Evolutionary conservation across 2,888 invertebrate species (phyloP).

Genomic region (Morpho deidamia): DNA sequence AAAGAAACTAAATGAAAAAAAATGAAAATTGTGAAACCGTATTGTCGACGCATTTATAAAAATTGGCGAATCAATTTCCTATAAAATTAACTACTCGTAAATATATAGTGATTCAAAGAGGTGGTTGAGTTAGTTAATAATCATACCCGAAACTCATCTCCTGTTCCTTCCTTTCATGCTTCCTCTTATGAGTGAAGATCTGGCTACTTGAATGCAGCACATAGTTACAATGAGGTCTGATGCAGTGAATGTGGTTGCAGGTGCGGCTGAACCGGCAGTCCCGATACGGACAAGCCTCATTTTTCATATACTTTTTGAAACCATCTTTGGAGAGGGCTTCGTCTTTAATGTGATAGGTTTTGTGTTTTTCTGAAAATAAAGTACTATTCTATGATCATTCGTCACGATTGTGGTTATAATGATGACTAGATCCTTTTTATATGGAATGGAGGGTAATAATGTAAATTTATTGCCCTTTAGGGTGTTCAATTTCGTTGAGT

Average conservation of each 20-base stretch:
- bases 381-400: neutral
- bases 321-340: conserved; percentile 96
- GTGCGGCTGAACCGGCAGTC: conserved; percentile 95
- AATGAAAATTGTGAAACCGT: too few species aligned
- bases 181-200: conserved; percentile 97
- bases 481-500: too few species aligned
- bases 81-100: too few species aligned
- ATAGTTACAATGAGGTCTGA: conserved; percentile 95
- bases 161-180: conserved; percentile 96
- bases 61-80: too few species aligned
- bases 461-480: too few species aligned
- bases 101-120: too few species aligned
- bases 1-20: too few species aligned
- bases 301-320: conserved; percentile 99
- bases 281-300: conserved; percentile 94
- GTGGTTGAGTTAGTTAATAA: too few species aligned
- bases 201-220: conserved; percentile 98
- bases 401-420: too few species aligned
- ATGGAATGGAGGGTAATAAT: too few species aligned
- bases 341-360: conserved; percentile 98
- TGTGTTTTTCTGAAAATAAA: conserved; percentile 92
- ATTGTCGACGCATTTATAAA: too few species aligned
- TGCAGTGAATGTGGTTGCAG: conserved; percentile 99
- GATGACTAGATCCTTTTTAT: too few species aligned
- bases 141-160: conserved; percentile 91